Evolutionary conservation across 2,113 vertebrate genomes (phyloP).

Genomic region (Caranx ignobilis): DNA sequence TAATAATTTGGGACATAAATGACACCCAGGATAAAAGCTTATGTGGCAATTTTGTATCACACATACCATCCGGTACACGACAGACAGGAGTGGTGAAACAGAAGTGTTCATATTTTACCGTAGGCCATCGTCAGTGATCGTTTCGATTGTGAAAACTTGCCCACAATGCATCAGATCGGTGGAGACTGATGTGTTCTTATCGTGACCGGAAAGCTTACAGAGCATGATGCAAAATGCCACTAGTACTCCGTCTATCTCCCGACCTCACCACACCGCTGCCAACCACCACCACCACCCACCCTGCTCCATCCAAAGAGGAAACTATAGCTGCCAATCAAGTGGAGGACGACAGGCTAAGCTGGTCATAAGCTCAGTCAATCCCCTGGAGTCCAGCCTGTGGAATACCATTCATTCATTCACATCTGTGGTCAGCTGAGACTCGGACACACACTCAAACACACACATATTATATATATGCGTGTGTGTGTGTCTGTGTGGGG

Average conservation of each 20-base stretch:
- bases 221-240: conserved; percentile 54
- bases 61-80: no score
- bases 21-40: no score
- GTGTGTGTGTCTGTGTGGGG: neutral
- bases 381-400: conserved; percentile 39
- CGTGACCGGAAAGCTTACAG: conserved; percentile 17
- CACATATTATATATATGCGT: neutral
- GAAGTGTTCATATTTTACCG: neutral
- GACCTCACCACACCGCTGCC: neutral
- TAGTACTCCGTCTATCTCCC: conserved; percentile 10
- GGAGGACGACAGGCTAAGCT: conserved; percentile 52
- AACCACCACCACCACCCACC: neutral
- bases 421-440: conserved; percentile 34
- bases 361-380: conserved; percentile 61
- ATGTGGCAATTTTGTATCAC: no score
- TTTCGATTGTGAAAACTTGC: no score
- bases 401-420: conserved; percentile 59
- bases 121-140: no score
- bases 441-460: neutral
- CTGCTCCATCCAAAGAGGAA: conserved; percentile 39
- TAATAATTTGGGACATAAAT: no score
- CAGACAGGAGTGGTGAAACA: neutral
- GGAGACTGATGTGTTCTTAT: neutral
- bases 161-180: neutral
- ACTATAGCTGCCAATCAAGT: conserved; percentile 69